Evolutionary conservation across 2,888 invertebrate genomes (phyloP), one percentile per base, ranked within the genome.

Genomic region (Drosophila peninsularis): DNA sequence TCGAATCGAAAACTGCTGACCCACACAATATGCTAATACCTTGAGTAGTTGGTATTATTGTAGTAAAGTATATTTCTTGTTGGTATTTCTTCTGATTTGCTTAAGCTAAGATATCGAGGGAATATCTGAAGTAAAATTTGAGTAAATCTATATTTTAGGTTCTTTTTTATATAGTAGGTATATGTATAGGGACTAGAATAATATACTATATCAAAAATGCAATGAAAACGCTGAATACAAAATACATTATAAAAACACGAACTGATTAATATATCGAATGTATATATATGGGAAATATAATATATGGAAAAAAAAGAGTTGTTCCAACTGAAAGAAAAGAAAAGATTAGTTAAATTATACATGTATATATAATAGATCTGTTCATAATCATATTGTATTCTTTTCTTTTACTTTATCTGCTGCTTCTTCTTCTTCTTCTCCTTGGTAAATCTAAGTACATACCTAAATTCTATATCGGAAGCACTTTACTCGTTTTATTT

Each of bases 401-500:
- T 58, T 52, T 42, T 42, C 3, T 21, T 44, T 7, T 4, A 6
- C 11, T 30, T 30, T n/a, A 11, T 30, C 10, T 45, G 4, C 34
- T 34, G 4, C 34, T 34, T 52, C 32, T 55, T 52, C 50, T 60
- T 24, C 3, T 24, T 52, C 32, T 55, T 52, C 49, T 60, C 63
- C 50, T 60, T 47, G 54, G 64, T 75, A 84, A 60, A 52, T 57
- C 62, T 69, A 56, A 68, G 64, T 68, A 69, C 62, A 61, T 73
- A 70, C 81, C 86, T 83, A 83, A 67, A 80, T 73, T 68, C 89
- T 83, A 83, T 66, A 55, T 86, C 83, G 83, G 83, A 83, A 83
- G 83, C 83, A 88, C 83, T 86, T 88, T 81, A 78, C 81, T 88
- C 89, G 65, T 66, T 88, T 86, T 83, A 86, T 88, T 83, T 83